Percentiles rank a stretch among this genome's conserved stretches.
Evolutionary conservation across 2,797 vertebrate species (phyloP).

Genomic region (Smutsia gigantea): DNA sequence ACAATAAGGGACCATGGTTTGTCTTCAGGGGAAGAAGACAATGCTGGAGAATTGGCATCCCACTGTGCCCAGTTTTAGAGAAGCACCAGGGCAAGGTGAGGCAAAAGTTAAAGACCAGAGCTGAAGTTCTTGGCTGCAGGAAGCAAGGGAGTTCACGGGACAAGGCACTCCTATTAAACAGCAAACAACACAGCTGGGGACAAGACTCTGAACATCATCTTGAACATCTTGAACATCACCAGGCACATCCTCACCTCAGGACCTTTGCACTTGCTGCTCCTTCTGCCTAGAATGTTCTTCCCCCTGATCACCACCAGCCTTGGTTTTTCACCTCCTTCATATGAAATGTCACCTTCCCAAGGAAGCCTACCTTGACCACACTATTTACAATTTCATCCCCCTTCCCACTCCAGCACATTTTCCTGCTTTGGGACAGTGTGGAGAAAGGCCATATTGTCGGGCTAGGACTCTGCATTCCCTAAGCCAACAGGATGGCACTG

Average conservation of each 20-base stretch:
- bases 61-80: not conserved
- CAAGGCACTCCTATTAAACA: not conserved
- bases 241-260: not conserved
- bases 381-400: not conserved
- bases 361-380: not conserved
- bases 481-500: not conserved
- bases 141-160: not conserved
- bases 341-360: not conserved
- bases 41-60: not conserved
- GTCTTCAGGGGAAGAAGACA: not conserved
- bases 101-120: not conserved
- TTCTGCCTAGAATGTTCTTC: not conserved
- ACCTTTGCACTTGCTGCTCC: not conserved
- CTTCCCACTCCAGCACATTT: not conserved
- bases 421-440: not conserved
- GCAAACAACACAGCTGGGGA: not conserved
- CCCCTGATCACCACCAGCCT: not conserved
- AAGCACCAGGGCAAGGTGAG: rapidly evolving
- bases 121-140: not conserved
- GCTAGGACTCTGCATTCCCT: not conserved
- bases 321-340: not conserved
- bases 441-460: not conserved
- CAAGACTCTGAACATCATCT: not conserved
- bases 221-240: not conserved
- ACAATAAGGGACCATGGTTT: not conserved